A percentile compares a stretch with the other conserved stretches of the same genome.
These are phyloP conservation scores for Urechis unicinctus DNA, from an alignment of 2,888 invertebrate genomes.

Conservation along the genomic window DNA sequence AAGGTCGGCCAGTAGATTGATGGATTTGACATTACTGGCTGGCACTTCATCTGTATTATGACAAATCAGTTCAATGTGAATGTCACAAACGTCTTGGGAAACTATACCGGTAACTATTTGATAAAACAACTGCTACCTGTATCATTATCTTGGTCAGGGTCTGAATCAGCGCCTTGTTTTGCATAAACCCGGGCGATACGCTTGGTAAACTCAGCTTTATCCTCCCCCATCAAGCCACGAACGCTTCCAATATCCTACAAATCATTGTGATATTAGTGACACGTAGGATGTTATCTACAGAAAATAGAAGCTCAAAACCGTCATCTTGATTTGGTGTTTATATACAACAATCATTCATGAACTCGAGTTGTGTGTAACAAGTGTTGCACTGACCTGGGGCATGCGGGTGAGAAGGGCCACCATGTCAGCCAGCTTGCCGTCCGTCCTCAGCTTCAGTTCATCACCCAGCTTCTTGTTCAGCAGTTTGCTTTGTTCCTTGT, in stretches of 20 bases:
- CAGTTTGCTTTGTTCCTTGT: background rate
- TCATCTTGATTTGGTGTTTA: too few relatives aligned
- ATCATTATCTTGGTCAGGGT: conserved; percentile 2
- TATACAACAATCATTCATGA: too few relatives aligned
- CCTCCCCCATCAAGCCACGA: conserved; percentile 30
- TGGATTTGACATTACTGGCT: conserved; percentile 10
- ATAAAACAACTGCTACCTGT: background rate
- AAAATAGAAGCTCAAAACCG: too few relatives aligned
- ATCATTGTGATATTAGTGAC: background rate
- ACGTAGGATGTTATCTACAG: too few relatives aligned
- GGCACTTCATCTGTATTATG: conserved; percentile 23
- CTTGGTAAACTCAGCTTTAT: conserved; percentile 25
- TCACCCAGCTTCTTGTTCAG: background rate
- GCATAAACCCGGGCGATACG: conserved; percentile 14
- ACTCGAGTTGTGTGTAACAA: too few relatives aligned
- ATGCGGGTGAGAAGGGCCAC: background rate
- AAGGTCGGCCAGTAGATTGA: conserved; percentile 36
- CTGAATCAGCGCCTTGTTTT: conserved; percentile 4
- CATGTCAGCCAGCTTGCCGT: background rate
- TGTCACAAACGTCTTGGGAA: too few relatives aligned
- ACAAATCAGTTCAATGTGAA: too few relatives aligned
- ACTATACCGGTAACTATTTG: background rate
- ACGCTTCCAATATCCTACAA: conserved; percentile 28
- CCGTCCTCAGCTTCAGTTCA: background rate
- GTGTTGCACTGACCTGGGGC: background rate